Conservation (phyloP, 2,113 vertebrate species). For the Oreochromis niloticus region DNA sequence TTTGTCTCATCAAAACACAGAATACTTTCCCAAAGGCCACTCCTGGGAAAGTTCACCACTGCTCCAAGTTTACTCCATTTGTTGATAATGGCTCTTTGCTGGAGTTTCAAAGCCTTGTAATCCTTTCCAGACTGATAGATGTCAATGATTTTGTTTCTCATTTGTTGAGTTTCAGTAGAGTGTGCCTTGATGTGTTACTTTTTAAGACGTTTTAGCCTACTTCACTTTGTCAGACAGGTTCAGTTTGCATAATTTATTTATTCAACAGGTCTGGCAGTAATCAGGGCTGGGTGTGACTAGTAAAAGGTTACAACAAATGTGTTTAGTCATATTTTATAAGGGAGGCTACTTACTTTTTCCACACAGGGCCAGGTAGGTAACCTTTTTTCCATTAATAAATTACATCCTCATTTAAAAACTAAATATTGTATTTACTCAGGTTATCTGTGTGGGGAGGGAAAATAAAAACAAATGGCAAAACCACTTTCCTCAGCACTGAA, state of each 20-base stretch:
- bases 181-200: background rate
- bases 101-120: background rate
- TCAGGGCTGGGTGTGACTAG: background rate
- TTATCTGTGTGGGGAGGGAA: background rate
- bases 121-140: background rate
- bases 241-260: background rate
- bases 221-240: background rate
- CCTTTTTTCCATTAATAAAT: background rate
- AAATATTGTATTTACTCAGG: background rate
- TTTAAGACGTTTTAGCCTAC: background rate
- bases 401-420: background rate
- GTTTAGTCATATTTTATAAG: background rate
- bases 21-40: background rate
- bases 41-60: background rate
- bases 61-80: background rate
- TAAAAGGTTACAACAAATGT: background rate
- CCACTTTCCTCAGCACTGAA: background rate
- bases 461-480: background rate
- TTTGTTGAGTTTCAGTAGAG: background rate
- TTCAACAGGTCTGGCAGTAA: background rate
- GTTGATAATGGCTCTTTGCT: background rate
- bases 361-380: background rate
- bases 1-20: background rate
- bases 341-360: background rate
- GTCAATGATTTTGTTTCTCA: background rate